Conservation (phyloP, 2,797 vertebrate species). For the Lophotriccus pileatus region DNA sequence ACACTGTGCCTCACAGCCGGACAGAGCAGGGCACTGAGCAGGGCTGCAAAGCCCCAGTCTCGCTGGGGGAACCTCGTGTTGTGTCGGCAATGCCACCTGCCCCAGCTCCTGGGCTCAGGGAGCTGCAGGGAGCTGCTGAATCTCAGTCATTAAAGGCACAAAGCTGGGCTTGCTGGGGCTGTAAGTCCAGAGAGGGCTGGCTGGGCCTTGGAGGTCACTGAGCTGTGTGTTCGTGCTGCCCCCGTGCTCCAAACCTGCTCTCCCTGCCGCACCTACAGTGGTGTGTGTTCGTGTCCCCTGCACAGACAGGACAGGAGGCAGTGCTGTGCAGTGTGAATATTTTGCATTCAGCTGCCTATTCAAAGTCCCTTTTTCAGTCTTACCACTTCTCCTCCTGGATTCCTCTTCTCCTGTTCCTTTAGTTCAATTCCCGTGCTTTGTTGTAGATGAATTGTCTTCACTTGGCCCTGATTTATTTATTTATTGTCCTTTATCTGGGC, state of each 20-base stretch:
- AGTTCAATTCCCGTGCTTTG: not conserved
- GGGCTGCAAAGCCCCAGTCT: not conserved
- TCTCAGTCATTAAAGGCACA: fast-evolving
- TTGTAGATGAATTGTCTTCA: not conserved
- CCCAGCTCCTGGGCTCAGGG: not conserved
- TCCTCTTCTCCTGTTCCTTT: not conserved
- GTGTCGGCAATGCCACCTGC: not conserved
- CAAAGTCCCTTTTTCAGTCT: not conserved
- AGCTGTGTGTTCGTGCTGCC: not conserved
- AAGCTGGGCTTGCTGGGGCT: fast-evolving
- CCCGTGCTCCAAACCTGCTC: not conserved
- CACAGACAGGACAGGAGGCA: no score
- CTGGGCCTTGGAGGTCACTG: not conserved
- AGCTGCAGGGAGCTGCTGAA: not conserved
- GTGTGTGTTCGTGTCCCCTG: fast-evolving
- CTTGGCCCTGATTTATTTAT: not conserved
- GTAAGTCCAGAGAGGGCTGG: not conserved
- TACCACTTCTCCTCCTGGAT: not conserved
- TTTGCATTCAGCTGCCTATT: not conserved
- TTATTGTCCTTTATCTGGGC: constrained; percentile 23
- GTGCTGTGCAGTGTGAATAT: fast-evolving
- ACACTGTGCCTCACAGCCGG: not conserved
- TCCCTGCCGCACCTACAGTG: fast-evolving
- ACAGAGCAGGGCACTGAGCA: not conserved
- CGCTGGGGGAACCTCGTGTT: not conserved